phyloP scores from a whole-genome alignment of 2,113 vertebrate genomes.

The Spea multiplicata region DNA sequence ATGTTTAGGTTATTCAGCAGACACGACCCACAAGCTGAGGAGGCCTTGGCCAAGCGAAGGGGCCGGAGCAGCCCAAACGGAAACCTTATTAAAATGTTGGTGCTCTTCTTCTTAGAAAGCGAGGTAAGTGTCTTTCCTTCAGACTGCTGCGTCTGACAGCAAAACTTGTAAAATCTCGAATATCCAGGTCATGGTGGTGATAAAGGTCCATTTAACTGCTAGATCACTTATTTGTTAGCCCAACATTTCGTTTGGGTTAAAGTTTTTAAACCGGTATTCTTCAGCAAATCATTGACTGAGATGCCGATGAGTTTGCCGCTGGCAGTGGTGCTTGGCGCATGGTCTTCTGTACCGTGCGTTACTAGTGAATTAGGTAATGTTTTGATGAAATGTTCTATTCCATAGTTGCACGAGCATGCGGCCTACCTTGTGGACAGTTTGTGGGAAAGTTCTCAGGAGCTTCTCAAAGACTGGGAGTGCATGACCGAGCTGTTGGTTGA shows the following conservation, averaged over 20 bases:
- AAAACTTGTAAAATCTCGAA: too few species aligned
- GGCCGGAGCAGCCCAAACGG: constrained; percentile 96
- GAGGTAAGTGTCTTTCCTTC: constrained; percentile 76
- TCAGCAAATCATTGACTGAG: too few species aligned
- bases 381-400: constrained; percentile 23
- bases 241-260: too few species aligned
- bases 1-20: constrained; percentile 84
- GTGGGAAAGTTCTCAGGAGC: constrained; percentile 98
- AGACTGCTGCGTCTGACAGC: too few species aligned
- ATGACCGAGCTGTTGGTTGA: constrained; percentile 96
- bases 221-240: too few species aligned
- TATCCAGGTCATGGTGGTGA: too few species aligned
- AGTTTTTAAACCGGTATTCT: too few species aligned
- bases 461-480: constrained; percentile 98
- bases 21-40: constrained; percentile 95
- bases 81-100: constrained; percentile 97
- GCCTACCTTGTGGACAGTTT: constrained; percentile 97
- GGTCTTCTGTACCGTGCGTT: too few species aligned
- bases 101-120: constrained; percentile 98
- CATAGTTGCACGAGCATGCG: constrained; percentile 94
- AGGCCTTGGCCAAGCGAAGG: constrained; percentile 93
- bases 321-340: too few species aligned
- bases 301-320: too few species aligned
- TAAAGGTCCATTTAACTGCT: too few species aligned
- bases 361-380: too few species aligned